These are phyloP conservation scores for Zaprionus africanus DNA, from an alignment of 1,140 invertebrate genomes.

Conservation along the genomic window DNA sequence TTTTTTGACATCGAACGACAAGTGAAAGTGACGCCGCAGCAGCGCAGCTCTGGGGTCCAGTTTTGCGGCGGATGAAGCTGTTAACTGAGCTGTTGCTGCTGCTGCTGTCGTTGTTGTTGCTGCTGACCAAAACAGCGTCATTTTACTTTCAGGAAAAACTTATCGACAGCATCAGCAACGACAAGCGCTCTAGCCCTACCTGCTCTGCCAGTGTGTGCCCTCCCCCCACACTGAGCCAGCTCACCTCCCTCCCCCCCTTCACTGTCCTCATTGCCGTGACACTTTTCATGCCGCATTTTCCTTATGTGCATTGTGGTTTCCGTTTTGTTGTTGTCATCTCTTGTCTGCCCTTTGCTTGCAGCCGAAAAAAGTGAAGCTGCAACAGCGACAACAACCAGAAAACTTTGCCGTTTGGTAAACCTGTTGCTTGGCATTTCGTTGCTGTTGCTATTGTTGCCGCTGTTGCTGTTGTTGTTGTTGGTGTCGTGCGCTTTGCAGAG, in stretches of 20 bases:
- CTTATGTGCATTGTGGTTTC: constrained; percentile 26
- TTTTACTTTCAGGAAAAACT: constrained; percentile 53
- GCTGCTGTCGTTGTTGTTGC: constrained; percentile 22
- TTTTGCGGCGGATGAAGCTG: constrained; percentile 46
- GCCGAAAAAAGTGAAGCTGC: constrained; percentile 40
- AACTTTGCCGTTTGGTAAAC: constrained; percentile 37
- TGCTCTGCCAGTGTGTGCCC: too few species aligned
- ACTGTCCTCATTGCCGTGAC: background rate
- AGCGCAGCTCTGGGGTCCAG: constrained; percentile 20
- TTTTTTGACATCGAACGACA: constrained; percentile 33
- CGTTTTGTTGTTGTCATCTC: constrained; percentile 28
- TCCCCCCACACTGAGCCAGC: too few species aligned
- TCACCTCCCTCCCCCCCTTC: background rate
- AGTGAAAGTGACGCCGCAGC: constrained; percentile 43
- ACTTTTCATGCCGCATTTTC: constrained; percentile 36
- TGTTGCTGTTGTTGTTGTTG: constrained; percentile 4
- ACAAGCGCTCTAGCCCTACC: background rate
- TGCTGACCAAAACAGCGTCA: constrained; percentile 33
- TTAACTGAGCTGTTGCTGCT: constrained; percentile 18
- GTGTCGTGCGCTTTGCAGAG: constrained; percentile 7
- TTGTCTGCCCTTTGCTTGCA: constrained; percentile 33
- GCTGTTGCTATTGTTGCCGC: constrained; percentile 3
- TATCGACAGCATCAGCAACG: constrained; percentile 28
- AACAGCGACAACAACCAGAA: constrained; percentile 21
- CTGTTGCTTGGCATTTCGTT: constrained; percentile 43